A percentile compares a stretch with the other conserved stretches of the same genome.
Evolutionary conservation across 2,797 vertebrate genomes (phyloP).

Genomic region (Betta splendens): DNA sequence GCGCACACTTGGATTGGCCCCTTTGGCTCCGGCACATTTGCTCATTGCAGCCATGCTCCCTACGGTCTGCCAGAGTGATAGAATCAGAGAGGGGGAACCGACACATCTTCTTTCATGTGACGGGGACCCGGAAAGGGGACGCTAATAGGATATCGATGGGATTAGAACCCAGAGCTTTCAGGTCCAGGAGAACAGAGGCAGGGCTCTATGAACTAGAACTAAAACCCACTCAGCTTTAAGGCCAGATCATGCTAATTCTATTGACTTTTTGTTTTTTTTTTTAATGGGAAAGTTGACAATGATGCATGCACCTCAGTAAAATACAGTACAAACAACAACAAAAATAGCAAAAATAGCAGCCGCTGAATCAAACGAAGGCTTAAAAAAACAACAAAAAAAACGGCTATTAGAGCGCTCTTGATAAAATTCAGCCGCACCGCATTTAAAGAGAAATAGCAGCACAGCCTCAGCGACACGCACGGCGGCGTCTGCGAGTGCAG

Average conservation of each 20-base stretch:
- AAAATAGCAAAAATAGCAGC: no score
- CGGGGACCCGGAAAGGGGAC: slow-evolving; percentile 74
- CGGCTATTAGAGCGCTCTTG: not conserved
- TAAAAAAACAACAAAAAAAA: not conserved
- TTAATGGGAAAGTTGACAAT: slow-evolving; percentile 53
- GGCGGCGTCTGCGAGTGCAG: slow-evolving; percentile 44
- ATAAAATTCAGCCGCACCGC: slow-evolving; percentile 16
- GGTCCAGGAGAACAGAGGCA: slow-evolving; percentile 66
- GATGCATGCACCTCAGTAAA: slow-evolving; percentile 30
- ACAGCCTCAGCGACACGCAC: slow-evolving; percentile 21
- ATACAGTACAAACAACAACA: slow-evolving; percentile 36
- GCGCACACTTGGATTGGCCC: slow-evolving; percentile 78
- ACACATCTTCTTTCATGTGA: slow-evolving; percentile 82
- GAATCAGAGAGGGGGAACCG: slow-evolving; percentile 76
- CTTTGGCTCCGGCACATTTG: slow-evolving; percentile 76
- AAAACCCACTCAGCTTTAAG: slow-evolving; percentile 63
- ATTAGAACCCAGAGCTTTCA: slow-evolving; percentile 80
- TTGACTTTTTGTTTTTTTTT: slow-evolving; percentile 53
- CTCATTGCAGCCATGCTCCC: slow-evolving; percentile 74
- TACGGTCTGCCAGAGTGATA: slow-evolving; percentile 69
- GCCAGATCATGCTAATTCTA: slow-evolving; percentile 61
- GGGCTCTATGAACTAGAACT: slow-evolving; percentile 68
- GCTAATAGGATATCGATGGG: slow-evolving; percentile 85
- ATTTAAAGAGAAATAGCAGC: slow-evolving; percentile 24
- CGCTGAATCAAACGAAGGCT: slow-evolving; percentile 5